Evolutionary conservation across 64 coral and sea anemone genomes (phyloP).

Genomic region (Dendronephthya gigantea): DNA sequence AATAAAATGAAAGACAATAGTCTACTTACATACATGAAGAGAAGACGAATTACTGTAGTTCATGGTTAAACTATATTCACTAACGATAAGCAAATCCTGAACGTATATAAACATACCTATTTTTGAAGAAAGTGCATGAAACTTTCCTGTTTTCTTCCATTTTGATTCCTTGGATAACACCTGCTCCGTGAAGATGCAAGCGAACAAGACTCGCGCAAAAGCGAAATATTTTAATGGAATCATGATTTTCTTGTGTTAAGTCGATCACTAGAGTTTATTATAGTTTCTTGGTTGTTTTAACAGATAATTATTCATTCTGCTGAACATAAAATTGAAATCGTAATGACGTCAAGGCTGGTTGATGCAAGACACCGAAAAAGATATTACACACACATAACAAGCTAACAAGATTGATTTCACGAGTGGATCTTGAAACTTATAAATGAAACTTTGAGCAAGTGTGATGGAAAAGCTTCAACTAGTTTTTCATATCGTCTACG

Average conservation of each 20-base stretch:
- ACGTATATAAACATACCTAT: not conserved
- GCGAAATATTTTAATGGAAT: too few species aligned
- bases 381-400: not conserved
- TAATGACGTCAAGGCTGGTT: not conserved
- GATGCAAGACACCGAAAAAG: slow-evolving; percentile 3
- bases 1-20: not conserved
- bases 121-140: not conserved
- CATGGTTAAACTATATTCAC: not conserved
- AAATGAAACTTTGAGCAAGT: too few species aligned
- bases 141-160: not conserved
- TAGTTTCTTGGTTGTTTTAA: not conserved
- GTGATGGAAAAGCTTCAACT: too few species aligned
- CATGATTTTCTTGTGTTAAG: too few species aligned
- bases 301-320: not conserved
- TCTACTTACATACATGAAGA: not conserved
- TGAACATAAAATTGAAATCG: not conserved
- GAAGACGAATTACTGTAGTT: not conserved
- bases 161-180: not conserved
- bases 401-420: too few species aligned
- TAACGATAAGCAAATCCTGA: not conserved
- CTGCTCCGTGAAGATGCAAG: not conserved
- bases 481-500: too few species aligned
- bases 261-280: not conserved
- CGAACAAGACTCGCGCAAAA: not conserved
- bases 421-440: too few species aligned